These are phyloP conservation scores for Tanytarsus gracilentus DNA, from an alignment of 2,888 invertebrate species.

Conservation along the genomic window DNA sequence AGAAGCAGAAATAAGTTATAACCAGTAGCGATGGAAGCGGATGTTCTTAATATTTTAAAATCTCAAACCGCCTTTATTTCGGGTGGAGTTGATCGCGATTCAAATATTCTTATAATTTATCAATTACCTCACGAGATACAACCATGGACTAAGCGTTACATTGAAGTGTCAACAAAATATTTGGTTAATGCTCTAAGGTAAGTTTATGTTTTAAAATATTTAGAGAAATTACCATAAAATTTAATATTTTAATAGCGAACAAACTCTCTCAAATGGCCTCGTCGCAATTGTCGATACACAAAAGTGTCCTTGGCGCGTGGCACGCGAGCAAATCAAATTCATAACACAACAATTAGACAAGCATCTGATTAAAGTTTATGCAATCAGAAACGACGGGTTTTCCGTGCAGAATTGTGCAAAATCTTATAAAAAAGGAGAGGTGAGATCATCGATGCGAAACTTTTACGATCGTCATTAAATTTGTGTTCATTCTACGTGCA, in stretches of 20 bases:
- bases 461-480: not conserved
- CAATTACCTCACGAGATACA: slow-evolving; percentile 51
- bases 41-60: slow-evolving; percentile 50
- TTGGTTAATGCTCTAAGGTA: slow-evolving; percentile 42
- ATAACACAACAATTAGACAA: slow-evolving; percentile 47
- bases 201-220: not conserved
- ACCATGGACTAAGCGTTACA: slow-evolving; percentile 42
- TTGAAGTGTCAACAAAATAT: slow-evolving; percentile 41
- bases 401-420: slow-evolving; percentile 64
- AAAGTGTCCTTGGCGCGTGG: slow-evolving; percentile 53
- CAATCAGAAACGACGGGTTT: slow-evolving; percentile 64
- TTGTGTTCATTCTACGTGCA: not conserved
- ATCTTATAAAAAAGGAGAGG: slow-evolving; percentile 52
- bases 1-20: not conserved
- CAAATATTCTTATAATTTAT: slow-evolving; percentile 53
- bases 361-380: slow-evolving; percentile 48
- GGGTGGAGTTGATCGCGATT: slow-evolving; percentile 57
- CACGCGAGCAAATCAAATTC: slow-evolving; percentile 51
- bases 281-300: slow-evolving; percentile 56
- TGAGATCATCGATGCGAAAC: slow-evolving; percentile 34
- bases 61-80: slow-evolving; percentile 53
- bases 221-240: not conserved
- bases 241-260: not conserved
- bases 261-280: slow-evolving; percentile 45
- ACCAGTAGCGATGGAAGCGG: slow-evolving; percentile 45